Evolutionary conservation across 2,113 vertebrate species (phyloP).

Genomic region (Myanophis thanlyinensis): DNA sequence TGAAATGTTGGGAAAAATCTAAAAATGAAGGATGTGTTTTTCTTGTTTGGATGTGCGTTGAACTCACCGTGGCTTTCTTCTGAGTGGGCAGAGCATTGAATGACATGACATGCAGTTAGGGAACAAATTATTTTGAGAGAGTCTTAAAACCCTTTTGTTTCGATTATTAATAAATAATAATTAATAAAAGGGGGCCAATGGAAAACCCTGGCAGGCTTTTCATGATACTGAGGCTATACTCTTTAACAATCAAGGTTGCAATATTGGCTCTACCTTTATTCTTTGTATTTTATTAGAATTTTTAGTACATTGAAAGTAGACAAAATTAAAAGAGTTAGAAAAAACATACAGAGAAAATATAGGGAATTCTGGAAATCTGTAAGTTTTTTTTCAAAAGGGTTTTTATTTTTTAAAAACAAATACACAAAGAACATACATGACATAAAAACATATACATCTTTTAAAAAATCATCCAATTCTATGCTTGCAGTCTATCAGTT

Average conservation of each 20-base stretch:
- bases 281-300: background rate
- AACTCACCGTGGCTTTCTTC: background rate
- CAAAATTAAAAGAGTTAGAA: background rate
- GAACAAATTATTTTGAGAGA: background rate
- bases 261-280: background rate
- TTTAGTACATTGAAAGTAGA: background rate
- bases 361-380: background rate
- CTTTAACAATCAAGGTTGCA: background rate
- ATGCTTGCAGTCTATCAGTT: too few relatives aligned
- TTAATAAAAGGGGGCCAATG: background rate
- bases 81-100: background rate
- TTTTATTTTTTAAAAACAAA: too few relatives aligned
- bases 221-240: background rate
- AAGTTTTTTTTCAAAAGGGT: too few relatives aligned
- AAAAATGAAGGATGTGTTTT: background rate
- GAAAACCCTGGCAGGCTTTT: background rate
- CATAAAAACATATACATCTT: too few relatives aligned
- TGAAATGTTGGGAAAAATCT: background rate
- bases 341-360: too few relatives aligned
- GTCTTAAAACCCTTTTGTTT: background rate
- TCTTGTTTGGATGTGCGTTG: background rate
- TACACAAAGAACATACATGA: too few relatives aligned
- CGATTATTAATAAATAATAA: background rate
- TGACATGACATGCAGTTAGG: background rate
- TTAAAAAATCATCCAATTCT: too few relatives aligned